Evolutionary conservation across 2,888 invertebrate species (phyloP).

Genomic region (Cyaniris semiargus): DNA sequence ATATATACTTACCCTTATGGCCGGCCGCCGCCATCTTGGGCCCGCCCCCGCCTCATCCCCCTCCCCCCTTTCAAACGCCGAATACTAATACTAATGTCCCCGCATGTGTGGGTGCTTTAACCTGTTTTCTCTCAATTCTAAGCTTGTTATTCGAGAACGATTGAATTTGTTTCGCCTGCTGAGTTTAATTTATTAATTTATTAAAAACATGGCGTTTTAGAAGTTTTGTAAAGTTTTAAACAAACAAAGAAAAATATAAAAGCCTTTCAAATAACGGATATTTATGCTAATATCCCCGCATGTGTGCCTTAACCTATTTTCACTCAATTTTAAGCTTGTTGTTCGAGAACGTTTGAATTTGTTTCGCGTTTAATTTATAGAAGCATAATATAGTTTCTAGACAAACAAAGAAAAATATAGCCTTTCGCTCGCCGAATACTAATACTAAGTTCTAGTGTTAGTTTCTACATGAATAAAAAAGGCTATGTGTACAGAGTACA

Average conservation of each 20-base stretch:
- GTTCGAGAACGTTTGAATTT: constrained; percentile 1
- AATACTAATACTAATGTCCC: constrained; percentile 80
- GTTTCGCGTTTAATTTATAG: neutral
- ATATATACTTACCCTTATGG: constrained; percentile 78
- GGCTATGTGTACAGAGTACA: neutral
- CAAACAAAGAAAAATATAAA: neutral
- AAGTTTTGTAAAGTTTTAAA: neutral
- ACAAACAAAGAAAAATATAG: neutral
- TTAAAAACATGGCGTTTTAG: neutral
- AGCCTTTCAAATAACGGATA: constrained; percentile 75
- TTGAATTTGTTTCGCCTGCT: neutral
- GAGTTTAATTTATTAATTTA: neutral
- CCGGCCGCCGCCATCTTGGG: constrained; percentile 77
- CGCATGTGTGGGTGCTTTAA: constrained; percentile 50
- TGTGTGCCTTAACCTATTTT: constrained; percentile 52
- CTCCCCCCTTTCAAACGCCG: constrained; percentile 76
- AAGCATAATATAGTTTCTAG: neutral
- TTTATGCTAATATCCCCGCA: constrained; percentile 77
- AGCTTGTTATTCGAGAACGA: constrained; percentile 34
- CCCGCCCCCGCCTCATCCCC: constrained; percentile 72
- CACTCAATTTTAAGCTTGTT: constrained; percentile 36
- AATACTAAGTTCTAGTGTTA: no score
- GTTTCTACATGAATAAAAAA: neutral
- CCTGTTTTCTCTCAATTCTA: constrained; percentile 47
- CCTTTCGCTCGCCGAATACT: no score